Evolutionary conservation across 2,797 vertebrate species (phyloP).

Genomic region (Sitta carolinensis): DNA sequence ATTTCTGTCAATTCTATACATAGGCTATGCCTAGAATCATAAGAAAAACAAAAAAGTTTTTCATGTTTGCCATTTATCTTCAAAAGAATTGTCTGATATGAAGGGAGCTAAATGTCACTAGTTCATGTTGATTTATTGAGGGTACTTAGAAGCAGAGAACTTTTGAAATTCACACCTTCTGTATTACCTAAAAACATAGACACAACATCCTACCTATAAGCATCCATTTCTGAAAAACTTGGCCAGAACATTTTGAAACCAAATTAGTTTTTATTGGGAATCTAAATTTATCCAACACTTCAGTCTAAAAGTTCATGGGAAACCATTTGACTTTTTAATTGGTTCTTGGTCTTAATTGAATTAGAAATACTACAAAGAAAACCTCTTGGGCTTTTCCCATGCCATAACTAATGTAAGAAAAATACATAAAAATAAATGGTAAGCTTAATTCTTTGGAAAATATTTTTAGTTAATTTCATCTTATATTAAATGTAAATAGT

Average conservation of each 20-base stretch:
- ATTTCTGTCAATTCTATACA: not conserved
- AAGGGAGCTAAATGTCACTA: not conserved
- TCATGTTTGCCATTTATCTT: not conserved
- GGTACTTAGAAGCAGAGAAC: not conserved
- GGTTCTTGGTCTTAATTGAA: conserved; percentile 39
- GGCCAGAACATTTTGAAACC: not conserved
- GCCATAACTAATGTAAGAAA: conserved; percentile 41
- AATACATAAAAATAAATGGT: conserved; percentile 26
- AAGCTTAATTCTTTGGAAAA: conserved; percentile 1
- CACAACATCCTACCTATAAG: not conserved
- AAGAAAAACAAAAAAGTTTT: not conserved
- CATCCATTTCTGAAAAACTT: not conserved
- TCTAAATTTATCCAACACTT: conserved; percentile 45
- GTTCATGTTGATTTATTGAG: not conserved
- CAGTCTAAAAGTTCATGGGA: conserved; percentile 39
- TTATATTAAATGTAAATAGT: not conserved
- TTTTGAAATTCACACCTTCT: not conserved
- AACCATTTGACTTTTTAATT: conserved; percentile 42
- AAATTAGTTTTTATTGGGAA: not conserved
- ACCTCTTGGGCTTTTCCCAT: conserved; percentile 44
- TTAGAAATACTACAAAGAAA: conserved; percentile 39
- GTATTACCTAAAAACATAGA: not conserved
- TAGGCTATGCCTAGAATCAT: not conserved
- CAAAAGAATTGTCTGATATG: not conserved
- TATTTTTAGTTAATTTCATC: not conserved